A percentile compares a stretch with the other conserved stretches of the same genome.
Evolutionary conservation across 1,140 invertebrate species (phyloP).

Genomic region (Drosophila sp.): DNA sequence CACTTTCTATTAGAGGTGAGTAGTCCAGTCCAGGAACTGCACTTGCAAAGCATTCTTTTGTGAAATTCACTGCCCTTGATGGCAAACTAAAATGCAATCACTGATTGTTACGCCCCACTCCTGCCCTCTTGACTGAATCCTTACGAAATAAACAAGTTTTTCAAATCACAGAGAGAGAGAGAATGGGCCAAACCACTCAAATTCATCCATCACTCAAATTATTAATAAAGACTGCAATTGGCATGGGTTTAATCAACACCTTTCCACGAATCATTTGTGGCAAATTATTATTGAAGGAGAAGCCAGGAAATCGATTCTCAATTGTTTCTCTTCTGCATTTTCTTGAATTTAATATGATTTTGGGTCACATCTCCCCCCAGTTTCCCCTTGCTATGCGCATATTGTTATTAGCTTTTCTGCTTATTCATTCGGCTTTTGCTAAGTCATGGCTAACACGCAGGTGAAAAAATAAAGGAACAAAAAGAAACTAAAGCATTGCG

Average conservation of each 20-base stretch:
- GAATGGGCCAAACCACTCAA: too few relatives aligned
- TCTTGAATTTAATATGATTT: constrained; percentile 51
- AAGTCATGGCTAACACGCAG: constrained; percentile 55
- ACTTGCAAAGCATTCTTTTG: too few relatives aligned
- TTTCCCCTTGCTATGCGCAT: constrained; percentile 3
- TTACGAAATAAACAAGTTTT: too few relatives aligned
- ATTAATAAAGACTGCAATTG: too few relatives aligned
- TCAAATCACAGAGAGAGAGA: too few relatives aligned
- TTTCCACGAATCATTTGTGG: constrained; percentile 31
- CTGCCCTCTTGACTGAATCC: too few relatives aligned
- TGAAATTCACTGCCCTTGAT: too few relatives aligned
- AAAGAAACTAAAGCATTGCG: constrained; percentile 43
- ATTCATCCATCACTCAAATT: too few relatives aligned
- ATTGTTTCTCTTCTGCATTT: constrained; percentile 18
- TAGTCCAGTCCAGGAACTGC: too few relatives aligned
- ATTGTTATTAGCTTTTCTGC: constrained; percentile 6
- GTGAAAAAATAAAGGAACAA: constrained; percentile 51
- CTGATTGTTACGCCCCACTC: too few relatives aligned
- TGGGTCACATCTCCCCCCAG: constrained; percentile 23
- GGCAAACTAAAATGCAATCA: too few relatives aligned
- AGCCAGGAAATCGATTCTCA: constrained; percentile 3
- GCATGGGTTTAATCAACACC: not conserved
- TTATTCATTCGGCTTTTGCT: constrained; percentile 13
- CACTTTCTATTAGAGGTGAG: constrained; percentile 28
- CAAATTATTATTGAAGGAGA: not conserved